Percentiles rank a stretch among this genome's conserved stretches.
Evolutionary conservation across 2,113 vertebrate genomes (phyloP).

Genomic region (Clupea harengus): DNA sequence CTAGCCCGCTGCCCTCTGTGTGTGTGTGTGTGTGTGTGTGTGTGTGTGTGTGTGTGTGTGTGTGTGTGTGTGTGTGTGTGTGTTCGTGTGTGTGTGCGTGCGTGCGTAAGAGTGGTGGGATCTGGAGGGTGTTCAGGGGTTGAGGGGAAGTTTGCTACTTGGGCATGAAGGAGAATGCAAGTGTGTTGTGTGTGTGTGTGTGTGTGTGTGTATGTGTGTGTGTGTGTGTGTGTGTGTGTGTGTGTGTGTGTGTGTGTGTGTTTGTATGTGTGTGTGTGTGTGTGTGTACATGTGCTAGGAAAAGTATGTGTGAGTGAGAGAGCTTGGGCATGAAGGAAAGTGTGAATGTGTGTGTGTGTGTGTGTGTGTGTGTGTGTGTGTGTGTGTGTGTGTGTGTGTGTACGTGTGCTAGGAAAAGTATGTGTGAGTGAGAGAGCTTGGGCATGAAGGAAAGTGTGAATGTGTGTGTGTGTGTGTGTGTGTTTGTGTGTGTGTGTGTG

Average conservation of each 20-base stretch:
- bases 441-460: neutral
- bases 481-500: neutral
- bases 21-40: slow-evolving; percentile 15
- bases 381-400: neutral
- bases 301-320: neutral
- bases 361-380: neutral
- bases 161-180: neutral
- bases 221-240: neutral
- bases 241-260: neutral
- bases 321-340: neutral
- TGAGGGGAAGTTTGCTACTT: neutral
- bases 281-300: neutral
- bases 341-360: neutral
- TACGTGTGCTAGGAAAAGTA: neutral
- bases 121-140: slow-evolving; percentile 2
- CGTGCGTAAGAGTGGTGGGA: no score
- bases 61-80: slow-evolving; percentile 8
- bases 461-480: neutral
- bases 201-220: no score
- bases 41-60: slow-evolving; percentile 2
- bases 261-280: neutral
- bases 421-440: neutral
- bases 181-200: neutral
- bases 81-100: neutral
- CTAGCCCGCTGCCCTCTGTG: slow-evolving; percentile 56